These are phyloP conservation scores for Ictalurus furcatus DNA, from an alignment of 2,113 vertebrate genomes.

Conservation along the genomic window DNA sequence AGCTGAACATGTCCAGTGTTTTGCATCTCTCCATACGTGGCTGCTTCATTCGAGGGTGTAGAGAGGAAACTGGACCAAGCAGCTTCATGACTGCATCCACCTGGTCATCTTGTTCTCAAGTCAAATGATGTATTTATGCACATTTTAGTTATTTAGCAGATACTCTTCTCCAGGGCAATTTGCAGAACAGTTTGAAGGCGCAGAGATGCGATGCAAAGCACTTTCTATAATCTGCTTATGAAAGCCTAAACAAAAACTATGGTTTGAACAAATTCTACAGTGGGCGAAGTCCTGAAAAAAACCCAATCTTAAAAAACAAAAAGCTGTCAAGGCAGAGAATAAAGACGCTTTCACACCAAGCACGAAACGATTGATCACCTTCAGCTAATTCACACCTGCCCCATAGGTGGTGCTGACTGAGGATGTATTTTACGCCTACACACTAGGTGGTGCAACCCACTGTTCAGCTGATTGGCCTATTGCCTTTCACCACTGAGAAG, in stretches of 20 bases:
- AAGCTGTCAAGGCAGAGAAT: neutral
- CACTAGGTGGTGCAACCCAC: too few relatives aligned
- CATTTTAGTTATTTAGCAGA: neutral
- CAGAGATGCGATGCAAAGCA: neutral
- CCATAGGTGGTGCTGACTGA: too few relatives aligned
- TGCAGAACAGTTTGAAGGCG: neutral
- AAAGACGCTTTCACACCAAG: too few relatives aligned
- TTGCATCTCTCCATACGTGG: too few relatives aligned
- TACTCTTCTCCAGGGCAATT: neutral
- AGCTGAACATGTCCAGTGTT: too few relatives aligned
- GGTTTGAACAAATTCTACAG: neutral
- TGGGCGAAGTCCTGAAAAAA: neutral
- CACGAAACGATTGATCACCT: too few relatives aligned
- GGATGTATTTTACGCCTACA: too few relatives aligned
- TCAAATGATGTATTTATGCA: neutral
- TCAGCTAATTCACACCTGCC: too few relatives aligned
- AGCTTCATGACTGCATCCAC: neutral
- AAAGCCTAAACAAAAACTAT: neutral
- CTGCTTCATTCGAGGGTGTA: neutral
- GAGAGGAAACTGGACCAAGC: neutral
- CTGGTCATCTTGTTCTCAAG: neutral
- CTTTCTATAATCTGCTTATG: neutral
- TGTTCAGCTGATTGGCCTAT: too few relatives aligned
- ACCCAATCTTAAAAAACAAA: neutral
- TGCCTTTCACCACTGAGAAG: too few relatives aligned